These are phyloP conservation scores for Trichoplusia ni DNA, from an alignment of 1,140 invertebrate species.

Conservation along the genomic window DNA sequence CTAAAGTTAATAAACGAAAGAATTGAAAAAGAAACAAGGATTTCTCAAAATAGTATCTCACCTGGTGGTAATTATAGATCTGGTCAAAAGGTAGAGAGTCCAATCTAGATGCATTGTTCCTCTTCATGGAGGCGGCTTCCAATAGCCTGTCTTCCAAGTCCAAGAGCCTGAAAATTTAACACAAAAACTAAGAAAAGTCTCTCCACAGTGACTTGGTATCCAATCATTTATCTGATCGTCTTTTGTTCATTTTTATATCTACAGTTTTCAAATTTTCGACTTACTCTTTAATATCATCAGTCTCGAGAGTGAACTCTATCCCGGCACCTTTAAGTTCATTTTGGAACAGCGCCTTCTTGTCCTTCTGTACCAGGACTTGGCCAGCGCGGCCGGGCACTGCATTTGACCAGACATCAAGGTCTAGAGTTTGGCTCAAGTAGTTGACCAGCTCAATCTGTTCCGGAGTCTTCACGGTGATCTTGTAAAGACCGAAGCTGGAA, in stretches of 20 bases:
- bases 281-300: conserved; percentile 61
- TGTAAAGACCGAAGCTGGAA: conserved; percentile 51
- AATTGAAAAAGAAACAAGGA: not conserved
- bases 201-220: too few species aligned
- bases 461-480: conserved; percentile 39
- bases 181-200: too few species aligned
- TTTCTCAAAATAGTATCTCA: conserved; percentile 7
- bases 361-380: conserved; percentile 45
- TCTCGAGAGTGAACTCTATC: conserved; percentile 40
- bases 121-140: conserved; percentile 42
- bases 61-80: conserved; percentile 45
- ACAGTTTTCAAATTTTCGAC: conserved; percentile 31
- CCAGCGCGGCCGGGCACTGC: conserved; percentile 42
- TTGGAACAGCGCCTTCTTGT: conserved; percentile 39
- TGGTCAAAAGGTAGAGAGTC: conserved; percentile 38
- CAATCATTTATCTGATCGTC: too few species aligned
- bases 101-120: conserved; percentile 27
- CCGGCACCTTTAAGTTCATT: conserved; percentile 32
- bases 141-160: conserved; percentile 83
- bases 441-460: conserved; percentile 43
- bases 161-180: conserved; percentile 84
- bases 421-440: conserved; percentile 35
- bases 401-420: conserved; percentile 53
- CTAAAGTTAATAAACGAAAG: not conserved
- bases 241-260: too few species aligned